Percentiles rank a stretch among this genome's conserved stretches.
These are phyloP conservation scores for Bagarius yarrelli DNA, from an alignment of 2,113 vertebrate genomes.

Conservation along the genomic window DNA sequence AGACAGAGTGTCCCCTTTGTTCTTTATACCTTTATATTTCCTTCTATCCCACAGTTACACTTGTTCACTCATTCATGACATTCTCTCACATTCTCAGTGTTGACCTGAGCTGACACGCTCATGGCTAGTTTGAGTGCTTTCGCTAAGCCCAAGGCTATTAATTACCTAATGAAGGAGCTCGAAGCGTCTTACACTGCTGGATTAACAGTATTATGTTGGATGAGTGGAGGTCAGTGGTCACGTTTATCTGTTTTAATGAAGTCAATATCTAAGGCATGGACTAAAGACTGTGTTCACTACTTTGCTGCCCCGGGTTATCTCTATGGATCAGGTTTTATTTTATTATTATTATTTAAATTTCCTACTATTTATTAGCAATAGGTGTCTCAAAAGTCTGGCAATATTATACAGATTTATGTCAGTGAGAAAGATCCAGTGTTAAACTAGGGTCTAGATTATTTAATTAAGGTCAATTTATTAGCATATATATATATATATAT, in stretches of 20 bases:
- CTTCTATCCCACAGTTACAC: not conserved
- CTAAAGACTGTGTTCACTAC: no score
- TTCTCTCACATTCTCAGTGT: not conserved
- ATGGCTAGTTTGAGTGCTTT: slow-evolving; percentile 74
- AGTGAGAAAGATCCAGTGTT: not conserved
- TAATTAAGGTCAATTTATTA: not conserved
- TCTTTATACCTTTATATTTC: not conserved
- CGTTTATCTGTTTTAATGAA: slow-evolving; percentile 37
- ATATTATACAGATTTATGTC: not conserved
- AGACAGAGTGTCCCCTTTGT: not conserved
- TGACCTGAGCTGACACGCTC: slow-evolving; percentile 70
- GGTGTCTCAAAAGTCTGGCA: not conserved
- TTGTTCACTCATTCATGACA: not conserved
- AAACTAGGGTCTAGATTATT: not conserved
- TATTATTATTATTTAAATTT: not conserved
- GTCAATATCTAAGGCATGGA: slow-evolving; percentile 28
- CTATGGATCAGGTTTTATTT: not conserved
- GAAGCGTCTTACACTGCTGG: slow-evolving; percentile 41
- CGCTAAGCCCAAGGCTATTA: slow-evolving; percentile 79
- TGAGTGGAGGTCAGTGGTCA: slow-evolving; percentile 22
- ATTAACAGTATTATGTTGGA: slow-evolving; percentile 29
- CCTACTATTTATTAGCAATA: not conserved
- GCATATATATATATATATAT: no score
- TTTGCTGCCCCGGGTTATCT: not conserved
- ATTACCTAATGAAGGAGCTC: slow-evolving; percentile 87